These are phyloP conservation scores for Rhopalosiphum maidis DNA, from an alignment of 1,140 invertebrate species.

Conservation along the genomic window DNA sequence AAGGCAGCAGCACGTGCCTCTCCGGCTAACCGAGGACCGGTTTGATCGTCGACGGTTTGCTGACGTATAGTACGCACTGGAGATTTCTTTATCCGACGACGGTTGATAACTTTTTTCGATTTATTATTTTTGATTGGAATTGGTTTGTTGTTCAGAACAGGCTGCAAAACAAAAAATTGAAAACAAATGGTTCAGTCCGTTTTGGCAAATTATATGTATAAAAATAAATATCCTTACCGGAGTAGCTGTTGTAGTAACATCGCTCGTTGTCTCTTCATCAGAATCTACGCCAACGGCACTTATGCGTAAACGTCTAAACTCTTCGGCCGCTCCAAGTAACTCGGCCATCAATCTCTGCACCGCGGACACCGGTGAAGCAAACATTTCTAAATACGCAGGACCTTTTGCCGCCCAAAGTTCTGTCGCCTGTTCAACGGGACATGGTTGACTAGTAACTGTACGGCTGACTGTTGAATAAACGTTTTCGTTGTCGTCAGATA, in stretches of 20 bases:
- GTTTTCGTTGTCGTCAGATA: background rate
- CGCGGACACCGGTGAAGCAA: background rate
- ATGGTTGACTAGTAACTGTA: background rate
- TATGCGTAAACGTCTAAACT: background rate
- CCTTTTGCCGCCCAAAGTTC: background rate
- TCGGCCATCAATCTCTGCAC: slow-evolving; percentile 27
- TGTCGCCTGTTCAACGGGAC: background rate
- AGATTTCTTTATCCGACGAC: background rate
- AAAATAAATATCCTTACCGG: background rate
- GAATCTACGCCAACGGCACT: background rate
- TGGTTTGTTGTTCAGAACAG: background rate
- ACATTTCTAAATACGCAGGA: background rate
- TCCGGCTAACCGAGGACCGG: background rate
- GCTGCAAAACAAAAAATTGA: background rate
- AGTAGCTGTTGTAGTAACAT: background rate
- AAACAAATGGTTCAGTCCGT: background rate
- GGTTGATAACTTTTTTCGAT: background rate
- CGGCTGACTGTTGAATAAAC: background rate
- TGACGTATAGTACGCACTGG: background rate
- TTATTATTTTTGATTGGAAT: background rate
- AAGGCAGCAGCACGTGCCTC: background rate
- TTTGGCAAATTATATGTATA: background rate
- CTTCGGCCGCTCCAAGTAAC: background rate
- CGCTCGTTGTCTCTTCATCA: background rate
- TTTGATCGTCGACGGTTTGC: background rate